Evolutionary conservation across 2,113 vertebrate species (phyloP), one percentile per base, ranked within the genome.

Genomic region (Aspiorhynchus laticeps): DNA sequence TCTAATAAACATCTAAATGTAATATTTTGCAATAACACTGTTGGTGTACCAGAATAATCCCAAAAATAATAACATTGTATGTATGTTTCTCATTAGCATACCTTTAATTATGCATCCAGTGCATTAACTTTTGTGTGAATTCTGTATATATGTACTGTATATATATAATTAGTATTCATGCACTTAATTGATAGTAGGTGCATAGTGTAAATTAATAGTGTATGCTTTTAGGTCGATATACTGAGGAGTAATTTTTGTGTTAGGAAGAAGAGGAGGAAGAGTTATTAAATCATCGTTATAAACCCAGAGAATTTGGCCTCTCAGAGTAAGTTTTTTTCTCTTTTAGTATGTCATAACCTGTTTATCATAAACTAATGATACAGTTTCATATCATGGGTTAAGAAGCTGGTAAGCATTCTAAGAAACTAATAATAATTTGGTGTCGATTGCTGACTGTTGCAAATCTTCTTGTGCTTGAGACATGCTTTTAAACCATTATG

Each of bases 261-360:
- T 61, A 2, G 5, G 91, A 99, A 98, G 98, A 99, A 86, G 98
- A 99, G 90, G 97, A 99, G 90, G 98, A 98, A 87, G 97, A 97
- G 90, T 97, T 98, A 86, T 98, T 99, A 90, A 99, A 99, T 91
- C 97, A 98, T 93, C 97, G 98, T 88, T 97, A 99, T n/a, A 97
- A 99, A 94, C 97, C 98, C 91, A 97, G 98, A 93, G 98, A 99
- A 92, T 96, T 97, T 90, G 98, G 98, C 93, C 96, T 99, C 96
- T 98, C 98, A 21, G 98, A 99, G 98, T 99, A 96, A 98, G 98
- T 85, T 61, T 63, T 61, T 51, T 83, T 36, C 31, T n/a, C 41
- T n/a, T 71, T 61, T 24, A 7, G 7, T 33, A 4, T n/a, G 38
- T 11, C 7, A 31, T 10, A 38, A 21, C 3, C 69, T 38, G 21